Base-by-base conservation (phyloP, 1,140 invertebrate genomes). In the Atta colombica region DNA sequence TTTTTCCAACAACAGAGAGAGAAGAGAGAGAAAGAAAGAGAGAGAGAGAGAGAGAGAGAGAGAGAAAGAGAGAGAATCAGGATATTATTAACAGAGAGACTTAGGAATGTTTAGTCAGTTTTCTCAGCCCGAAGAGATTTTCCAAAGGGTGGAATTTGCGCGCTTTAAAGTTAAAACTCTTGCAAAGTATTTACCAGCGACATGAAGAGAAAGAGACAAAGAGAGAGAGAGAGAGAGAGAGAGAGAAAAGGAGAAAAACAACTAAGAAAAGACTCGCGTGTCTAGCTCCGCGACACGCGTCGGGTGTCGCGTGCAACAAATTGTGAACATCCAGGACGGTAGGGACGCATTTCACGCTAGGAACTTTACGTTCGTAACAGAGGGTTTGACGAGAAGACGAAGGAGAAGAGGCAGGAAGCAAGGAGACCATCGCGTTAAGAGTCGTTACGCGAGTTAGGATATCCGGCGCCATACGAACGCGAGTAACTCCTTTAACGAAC, bases 381-480 rank as follows among this genome's bases (percentile, higher is more conserved):
- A 28, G 49, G 6, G 2, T 5, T 16, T 31, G 31, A 16, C 1
- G 75, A 18, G 58, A 31, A 16, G 7, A 21, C 8, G 14, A 4
- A 10, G n/a, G 7, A 6, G 28, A 2, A 0, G 8, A 25, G 39
- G 25, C 35, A n/a, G 31, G 35, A 35, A 60, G 69, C 28, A 55
- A 14, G 69, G 58, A 71, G 63, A 87, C 74, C 87, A 82, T 90
- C 89, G 87, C 65, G 89, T 91, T 90, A 91, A 91, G 90, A 90
- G 90, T 91, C 90, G 89, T 91, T 90, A 91, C 87, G 87, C 77
- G 85, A 90, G 87, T 90, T 90, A 74, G 87, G 87, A 85, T 91
- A 91, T 91, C 90, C 82, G 55, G 69, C 75, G 63, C 87, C 85
- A 78, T 90, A 89, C 85, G 89, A 84, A 89, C 86, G 90, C 85